Evolutionary conservation across 2,888 invertebrate species (phyloP).

Genomic region (Drosophila mettleri): DNA sequence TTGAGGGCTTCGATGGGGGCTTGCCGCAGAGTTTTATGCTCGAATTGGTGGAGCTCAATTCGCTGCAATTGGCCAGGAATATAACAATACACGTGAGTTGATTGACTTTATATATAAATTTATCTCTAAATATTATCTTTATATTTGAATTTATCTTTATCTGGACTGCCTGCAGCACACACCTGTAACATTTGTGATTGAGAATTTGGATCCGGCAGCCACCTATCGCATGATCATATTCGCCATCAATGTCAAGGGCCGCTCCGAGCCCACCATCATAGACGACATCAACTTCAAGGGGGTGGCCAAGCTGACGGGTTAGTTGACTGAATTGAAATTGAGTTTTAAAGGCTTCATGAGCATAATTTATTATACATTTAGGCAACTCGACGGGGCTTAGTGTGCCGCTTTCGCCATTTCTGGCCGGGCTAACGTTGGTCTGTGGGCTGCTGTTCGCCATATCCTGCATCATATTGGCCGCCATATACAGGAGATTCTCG

Average conservation of each 20-base stretch:
- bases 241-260: constrained; percentile 94
- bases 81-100: constrained; percentile 83
- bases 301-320: constrained; percentile 94
- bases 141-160: background rate
- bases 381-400: constrained; percentile 88
- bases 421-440: constrained; percentile 91
- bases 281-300: constrained; percentile 94
- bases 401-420: constrained; percentile 90
- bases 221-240: constrained; percentile 93
- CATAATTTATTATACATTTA: constrained; percentile 69
- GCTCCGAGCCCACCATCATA: constrained; percentile 92
- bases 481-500: constrained; percentile 88
- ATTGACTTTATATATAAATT: background rate
- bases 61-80: constrained; percentile 86
- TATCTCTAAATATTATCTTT: background rate
- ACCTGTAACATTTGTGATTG: constrained; percentile 83
- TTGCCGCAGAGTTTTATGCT: constrained; percentile 94
- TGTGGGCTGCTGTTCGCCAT: constrained; percentile 91
- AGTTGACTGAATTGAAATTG: constrained; percentile 54
- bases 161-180: constrained; percentile 69
- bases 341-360: background rate
- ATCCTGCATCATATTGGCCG: constrained; percentile 91
- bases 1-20: constrained; percentile 95
- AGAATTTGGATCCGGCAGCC: constrained; percentile 89
- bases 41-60: constrained; percentile 91